phyloP scores from a whole-genome alignment of 2,888 invertebrate genomes.

The Troilus luridus region DNA sequence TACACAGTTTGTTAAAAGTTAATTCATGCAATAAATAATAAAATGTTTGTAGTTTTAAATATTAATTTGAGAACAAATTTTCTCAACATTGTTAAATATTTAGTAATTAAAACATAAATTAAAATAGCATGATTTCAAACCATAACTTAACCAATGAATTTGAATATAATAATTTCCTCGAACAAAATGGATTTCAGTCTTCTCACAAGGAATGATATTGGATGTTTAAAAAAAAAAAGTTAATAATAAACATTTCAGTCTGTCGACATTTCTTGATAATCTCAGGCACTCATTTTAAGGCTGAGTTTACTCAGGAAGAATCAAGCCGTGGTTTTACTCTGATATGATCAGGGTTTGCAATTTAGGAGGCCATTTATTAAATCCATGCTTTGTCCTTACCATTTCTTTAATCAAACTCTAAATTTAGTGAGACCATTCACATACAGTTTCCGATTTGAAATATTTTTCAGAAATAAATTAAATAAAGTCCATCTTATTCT shows the following conservation, averaged over 20 bases:
- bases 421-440: neutral
- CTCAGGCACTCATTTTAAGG: neutral
- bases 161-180: neutral
- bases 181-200: neutral
- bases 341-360: neutral
- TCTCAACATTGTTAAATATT: constrained; percentile 39
- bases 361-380: neutral
- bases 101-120: neutral
- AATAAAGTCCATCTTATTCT: neutral
- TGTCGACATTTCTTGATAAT: neutral
- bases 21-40: constrained; percentile 46
- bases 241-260: neutral
- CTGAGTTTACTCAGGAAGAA: neutral
- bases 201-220: neutral
- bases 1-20: constrained; percentile 35
- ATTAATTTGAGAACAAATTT: constrained; percentile 9
- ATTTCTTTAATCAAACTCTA: neutral
- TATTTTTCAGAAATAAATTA: neutral
- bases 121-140: constrained; percentile 38
- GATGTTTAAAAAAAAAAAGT: neutral
- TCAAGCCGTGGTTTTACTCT: neutral
- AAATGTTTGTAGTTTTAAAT: neutral
- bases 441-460: neutral
- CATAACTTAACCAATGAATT: constrained; percentile 9
- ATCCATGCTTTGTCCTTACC: neutral